Evolutionary conservation across 2,113 vertebrate species (phyloP).

Genomic region (Fregetta grallaria): DNA sequence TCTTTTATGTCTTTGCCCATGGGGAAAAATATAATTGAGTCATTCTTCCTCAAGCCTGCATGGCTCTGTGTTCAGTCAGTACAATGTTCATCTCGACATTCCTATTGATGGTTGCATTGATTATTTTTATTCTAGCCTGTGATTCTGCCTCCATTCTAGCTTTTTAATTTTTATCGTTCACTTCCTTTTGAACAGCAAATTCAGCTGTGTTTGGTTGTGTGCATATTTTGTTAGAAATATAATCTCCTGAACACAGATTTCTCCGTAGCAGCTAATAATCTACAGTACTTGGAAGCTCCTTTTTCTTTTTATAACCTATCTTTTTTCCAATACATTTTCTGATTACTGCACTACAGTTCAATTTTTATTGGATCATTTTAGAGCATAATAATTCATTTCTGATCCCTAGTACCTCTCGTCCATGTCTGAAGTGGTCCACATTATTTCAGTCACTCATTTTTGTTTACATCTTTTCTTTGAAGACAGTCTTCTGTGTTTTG

Average conservation of each 20-base stretch:
- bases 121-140: slow-evolving; percentile 57
- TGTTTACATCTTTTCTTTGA: slow-evolving; percentile 53
- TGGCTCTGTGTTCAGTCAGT: slow-evolving; percentile 45
- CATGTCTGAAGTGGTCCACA: slow-evolving; percentile 17
- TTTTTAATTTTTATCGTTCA: slow-evolving; percentile 49
- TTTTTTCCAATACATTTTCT: slow-evolving; percentile 49
- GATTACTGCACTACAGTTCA: slow-evolving; percentile 43
- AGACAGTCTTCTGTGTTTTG: neutral
- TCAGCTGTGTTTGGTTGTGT: neutral
- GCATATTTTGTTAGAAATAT: neutral
- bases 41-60: slow-evolving; percentile 47
- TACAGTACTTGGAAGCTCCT: slow-evolving; percentile 34
- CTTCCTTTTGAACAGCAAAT: slow-evolving; percentile 41
- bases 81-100: slow-evolving; percentile 46
- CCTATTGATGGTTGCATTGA: slow-evolving; percentile 66
- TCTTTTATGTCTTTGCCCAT: slow-evolving; percentile 63
- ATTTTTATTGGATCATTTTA: slow-evolving; percentile 68
- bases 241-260: slow-evolving; percentile 28
- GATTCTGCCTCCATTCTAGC: slow-evolving; percentile 15
- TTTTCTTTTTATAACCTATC: slow-evolving; percentile 48
- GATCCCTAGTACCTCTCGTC: slow-evolving; percentile 45
- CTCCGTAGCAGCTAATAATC: slow-evolving; percentile 7
- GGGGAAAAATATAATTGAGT: slow-evolving; percentile 67
- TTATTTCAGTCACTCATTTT: slow-evolving; percentile 51
- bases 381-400: slow-evolving; percentile 58